Conservation (phyloP, 1,140 invertebrate genomes). For the Pissodes strobi region DNA sequence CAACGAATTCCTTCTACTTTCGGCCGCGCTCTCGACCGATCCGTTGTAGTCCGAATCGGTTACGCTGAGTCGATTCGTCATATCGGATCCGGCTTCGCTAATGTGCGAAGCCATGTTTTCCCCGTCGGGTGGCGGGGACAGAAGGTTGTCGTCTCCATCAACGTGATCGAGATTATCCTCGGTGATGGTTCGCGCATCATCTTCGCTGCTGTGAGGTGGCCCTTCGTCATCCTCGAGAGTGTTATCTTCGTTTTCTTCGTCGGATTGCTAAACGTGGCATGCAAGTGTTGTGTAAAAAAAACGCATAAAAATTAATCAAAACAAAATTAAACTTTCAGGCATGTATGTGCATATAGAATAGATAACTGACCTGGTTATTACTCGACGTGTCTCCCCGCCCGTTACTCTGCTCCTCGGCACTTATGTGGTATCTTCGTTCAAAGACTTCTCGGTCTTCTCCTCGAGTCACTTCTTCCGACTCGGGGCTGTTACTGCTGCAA, state of each 20-base stretch:
- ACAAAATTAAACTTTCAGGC: no score
- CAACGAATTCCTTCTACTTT: no score
- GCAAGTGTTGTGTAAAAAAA: no score
- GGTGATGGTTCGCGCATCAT: no score
- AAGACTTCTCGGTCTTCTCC: conserved; percentile 72
- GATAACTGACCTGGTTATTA: conserved; percentile 39
- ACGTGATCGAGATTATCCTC: conserved; percentile 33
- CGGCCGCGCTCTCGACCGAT: conserved; percentile 48
- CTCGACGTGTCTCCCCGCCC: conserved; percentile 40
- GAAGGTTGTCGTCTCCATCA: background rate
- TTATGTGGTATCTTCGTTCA: conserved; percentile 90
- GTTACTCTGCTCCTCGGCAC: conserved; percentile 61
- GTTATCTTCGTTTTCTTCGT: conserved; percentile 9
- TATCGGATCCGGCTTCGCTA: conserved; percentile 26
- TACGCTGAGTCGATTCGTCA: conserved; percentile 17
- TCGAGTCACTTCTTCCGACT: conserved; percentile 30
- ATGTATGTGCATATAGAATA: no score
- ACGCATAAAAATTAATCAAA: no score
- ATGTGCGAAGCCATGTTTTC: conserved; percentile 1
- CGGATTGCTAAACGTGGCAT: conserved; percentile 16
- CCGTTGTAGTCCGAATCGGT: conserved; percentile 53
- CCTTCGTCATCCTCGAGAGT: background rate
- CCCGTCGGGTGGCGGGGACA: background rate
- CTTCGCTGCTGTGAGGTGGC: no score
- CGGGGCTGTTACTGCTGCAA: conserved; percentile 54